Evolutionary conservation across 2,888 invertebrate species (phyloP), one percentile per base, ranked within the genome.

Genomic region (Prosapia bicincta): DNA sequence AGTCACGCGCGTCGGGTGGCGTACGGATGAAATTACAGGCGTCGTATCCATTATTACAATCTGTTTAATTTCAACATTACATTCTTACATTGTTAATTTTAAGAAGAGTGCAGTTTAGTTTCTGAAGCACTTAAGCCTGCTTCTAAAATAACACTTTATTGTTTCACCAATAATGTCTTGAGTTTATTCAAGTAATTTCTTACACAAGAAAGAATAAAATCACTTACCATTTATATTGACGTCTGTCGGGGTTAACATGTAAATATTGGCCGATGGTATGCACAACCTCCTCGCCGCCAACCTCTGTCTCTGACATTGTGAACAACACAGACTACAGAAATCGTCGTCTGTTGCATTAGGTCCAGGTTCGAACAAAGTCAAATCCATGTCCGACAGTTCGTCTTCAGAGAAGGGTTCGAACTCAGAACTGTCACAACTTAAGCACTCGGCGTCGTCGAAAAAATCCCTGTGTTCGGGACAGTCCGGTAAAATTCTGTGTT

Each of bases 361-460:
- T 85, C 82, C 79, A 86, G 84, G 80, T 87, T 83, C 80, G 87
- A 83, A 79, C 69, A 79, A 74, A 13, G 82, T 82, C 84, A 85
- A 72, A 54, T 77, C 77, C 77, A 78, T 72, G 23, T 78, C 78
- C 3, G 74, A 65, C 65, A 76, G 69, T 68, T 74, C 69, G 77
- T 80, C 76, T 76, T 88, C 88, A 79, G 87, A 88, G 82, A 88
- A 88, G 80, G 88, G 87, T 80, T 88, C 88, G 80, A 88, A 85
- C 81, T 88, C 88, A 79, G 87, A 88, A 81, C 87, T 88, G 80
- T 87, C 87, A 81, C 87, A 87, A 26, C 87, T 87, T 15, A 78
- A 74, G 65, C 79, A 79, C 23, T 79, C 80, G 54, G 54, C 10
- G 20, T 20, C 7, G 3, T 54, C 54, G 20, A 54, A 54, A 20